Evolutionary conservation across 2,797 vertebrate genomes (phyloP), one percentile per base, ranked within the genome.

Genomic region (Pseudotriccus pelzelni): DNA sequence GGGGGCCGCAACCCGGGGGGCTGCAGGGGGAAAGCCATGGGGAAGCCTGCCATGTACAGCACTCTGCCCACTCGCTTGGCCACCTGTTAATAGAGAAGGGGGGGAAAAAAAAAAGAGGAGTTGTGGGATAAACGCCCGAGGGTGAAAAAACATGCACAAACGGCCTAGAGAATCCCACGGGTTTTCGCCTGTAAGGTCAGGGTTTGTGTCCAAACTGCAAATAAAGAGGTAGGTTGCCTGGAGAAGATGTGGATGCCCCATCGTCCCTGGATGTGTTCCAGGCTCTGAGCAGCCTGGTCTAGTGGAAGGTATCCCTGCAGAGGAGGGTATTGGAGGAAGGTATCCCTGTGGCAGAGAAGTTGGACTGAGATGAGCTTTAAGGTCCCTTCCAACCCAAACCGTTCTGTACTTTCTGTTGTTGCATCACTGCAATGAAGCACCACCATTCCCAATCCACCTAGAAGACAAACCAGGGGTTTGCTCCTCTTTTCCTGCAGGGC

Each of bases 31-130:
- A 99, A 98, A 1, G 99, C 98, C 98, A 99, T 96, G 7, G 99
- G 99, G 95, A 99, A 98, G 49, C 99, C 99, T 17, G 99, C 99
- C 99, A 99, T 99, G 97, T 99, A 99, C 97, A 99, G 98, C 62
- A 99, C 98, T 59, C 99, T 98, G 96, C 99, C 99, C 90, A 99
- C 98, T 4, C 99, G 97, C 70, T 98, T 98, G 59, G 99, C 99
- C 36, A 99, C 99, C 99, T 99, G 95, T 59, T 30, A 11, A 49
- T 9, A 70, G 17, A 73, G 0, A 18, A 10, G 12, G 1, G 56
- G 4, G 3, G 18, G 11, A 37, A 8, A 6, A 3, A 32, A 4
- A 3, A 1, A 3, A 5, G 11, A 39, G 1, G 22, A 23, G 21
- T 28, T 16, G 32, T 49, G 10, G 23, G 7, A 9, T 16, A 2